Percentiles rank a stretch among this genome's conserved stretches.
Conservation (phyloP, 2,888 invertebrate genomes). For the Julus scanicus region DNA sequence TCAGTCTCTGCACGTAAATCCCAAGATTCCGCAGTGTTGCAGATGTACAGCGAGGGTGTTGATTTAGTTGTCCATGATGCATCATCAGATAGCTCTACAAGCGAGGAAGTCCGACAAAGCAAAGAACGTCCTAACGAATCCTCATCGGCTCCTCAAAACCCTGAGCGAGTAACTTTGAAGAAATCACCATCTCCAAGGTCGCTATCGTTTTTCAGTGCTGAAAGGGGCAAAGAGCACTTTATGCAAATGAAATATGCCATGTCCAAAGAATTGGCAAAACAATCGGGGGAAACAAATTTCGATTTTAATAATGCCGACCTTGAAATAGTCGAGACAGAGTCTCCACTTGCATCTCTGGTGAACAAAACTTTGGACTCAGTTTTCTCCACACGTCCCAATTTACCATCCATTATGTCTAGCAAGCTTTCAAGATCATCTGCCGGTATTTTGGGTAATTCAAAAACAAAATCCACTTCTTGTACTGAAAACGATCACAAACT, state of each 20-base stretch:
- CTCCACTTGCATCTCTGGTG: slow-evolving; percentile 27
- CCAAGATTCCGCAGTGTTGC: neutral
- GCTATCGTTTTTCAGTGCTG: slow-evolving; percentile 42
- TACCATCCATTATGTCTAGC: neutral
- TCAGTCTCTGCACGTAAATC: neutral
- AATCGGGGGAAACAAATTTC: neutral
- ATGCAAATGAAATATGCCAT: slow-evolving; percentile 43
- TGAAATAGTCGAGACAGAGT: slow-evolving; percentile 37
- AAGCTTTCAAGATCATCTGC: neutral
- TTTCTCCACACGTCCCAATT: neutral
- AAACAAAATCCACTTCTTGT: neutral
- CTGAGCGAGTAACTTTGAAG: neutral
- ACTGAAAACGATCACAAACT: neutral
- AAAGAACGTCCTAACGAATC: neutral
- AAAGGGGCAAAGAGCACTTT: slow-evolving; percentile 17
- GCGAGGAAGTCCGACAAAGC: neutral
- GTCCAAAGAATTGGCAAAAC: slow-evolving; percentile 38
- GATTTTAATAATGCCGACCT: slow-evolving; percentile 24
- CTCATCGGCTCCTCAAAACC: neutral
- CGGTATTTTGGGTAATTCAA: neutral
- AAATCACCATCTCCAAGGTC: slow-evolving; percentile 22
- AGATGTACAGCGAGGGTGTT: neutral
- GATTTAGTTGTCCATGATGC: neutral
- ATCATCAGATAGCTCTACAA: neutral
- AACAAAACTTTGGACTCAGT: slow-evolving; percentile 44